Conservation (phyloP, 2,888 invertebrate genomes). For the Cataglyphis rosenhaueri region DNA sequence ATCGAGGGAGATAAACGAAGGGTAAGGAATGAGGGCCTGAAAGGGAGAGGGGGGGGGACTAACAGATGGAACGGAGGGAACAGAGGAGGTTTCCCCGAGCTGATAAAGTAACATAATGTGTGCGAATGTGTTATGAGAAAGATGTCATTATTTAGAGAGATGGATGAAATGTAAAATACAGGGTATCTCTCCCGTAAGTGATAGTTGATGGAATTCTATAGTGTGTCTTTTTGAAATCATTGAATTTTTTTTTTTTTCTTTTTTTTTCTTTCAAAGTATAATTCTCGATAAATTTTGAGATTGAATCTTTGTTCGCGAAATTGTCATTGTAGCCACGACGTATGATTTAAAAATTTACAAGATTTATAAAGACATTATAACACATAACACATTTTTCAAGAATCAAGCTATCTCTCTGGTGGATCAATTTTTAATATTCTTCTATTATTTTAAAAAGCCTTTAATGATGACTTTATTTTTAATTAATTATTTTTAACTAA, state of each 20-base stretch:
- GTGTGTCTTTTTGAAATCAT: neutral
- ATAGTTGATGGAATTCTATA: neutral
- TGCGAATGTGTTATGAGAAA: conserved; percentile 46
- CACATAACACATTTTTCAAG: neutral
- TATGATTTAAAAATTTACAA: neutral
- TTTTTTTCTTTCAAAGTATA: neutral
- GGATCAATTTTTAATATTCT: neutral
- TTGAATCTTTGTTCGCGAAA: neutral
- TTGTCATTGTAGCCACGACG: neutral
- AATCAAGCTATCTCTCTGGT: neutral
- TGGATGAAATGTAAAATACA: neutral
- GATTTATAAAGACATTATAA: neutral
- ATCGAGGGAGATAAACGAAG: conserved; percentile 53
- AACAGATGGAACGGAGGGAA: conserved; percentile 48
- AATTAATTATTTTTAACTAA: too few relatives aligned
- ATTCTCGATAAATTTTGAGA: neutral
- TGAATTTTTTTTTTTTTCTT: neutral
- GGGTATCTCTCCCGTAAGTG: neutral
- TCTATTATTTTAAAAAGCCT: neutral
- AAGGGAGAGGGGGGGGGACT: conserved; percentile 5
- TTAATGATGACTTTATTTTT: neutral
- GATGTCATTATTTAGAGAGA: conserved; percentile 51
- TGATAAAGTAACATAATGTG: conserved; percentile 31
- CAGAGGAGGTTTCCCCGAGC: conserved; percentile 19
- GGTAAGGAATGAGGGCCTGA: conserved; percentile 45